These are phyloP conservation scores for Psilanteris sp. DNA, from an alignment of 1,140 invertebrate genomes.

Conservation along the genomic window DNA sequence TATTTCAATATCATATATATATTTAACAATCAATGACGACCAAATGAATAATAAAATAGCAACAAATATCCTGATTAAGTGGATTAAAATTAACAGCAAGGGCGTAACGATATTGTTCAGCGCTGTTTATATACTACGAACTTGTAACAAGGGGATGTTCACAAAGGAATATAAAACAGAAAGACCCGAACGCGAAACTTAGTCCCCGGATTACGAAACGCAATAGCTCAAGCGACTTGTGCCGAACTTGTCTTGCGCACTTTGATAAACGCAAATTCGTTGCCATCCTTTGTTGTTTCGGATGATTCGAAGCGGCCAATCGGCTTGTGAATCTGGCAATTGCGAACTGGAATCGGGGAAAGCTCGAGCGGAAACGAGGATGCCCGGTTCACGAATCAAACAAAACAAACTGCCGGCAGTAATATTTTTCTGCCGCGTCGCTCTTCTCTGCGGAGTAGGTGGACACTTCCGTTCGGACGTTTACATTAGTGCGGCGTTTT, in stretches of 20 bases:
- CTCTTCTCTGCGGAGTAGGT: slow-evolving; percentile 21
- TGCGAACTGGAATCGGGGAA: slow-evolving; percentile 9
- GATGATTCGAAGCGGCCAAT: slow-evolving; percentile 9
- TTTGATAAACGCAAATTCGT: slow-evolving; percentile 35
- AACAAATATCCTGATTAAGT: too few species aligned
- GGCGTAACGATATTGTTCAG: too few species aligned
- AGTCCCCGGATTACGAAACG: slow-evolving; percentile 21
- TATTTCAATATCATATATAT: too few species aligned
- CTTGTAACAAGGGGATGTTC: not conserved
- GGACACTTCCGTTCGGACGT: slow-evolving; percentile 36
- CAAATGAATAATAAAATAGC: too few species aligned
- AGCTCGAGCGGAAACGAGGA: not conserved
- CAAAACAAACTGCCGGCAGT: slow-evolving; percentile 28
- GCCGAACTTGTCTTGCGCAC: slow-evolving; percentile 30
- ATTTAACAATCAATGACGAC: too few species aligned
- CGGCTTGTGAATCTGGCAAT: not conserved
- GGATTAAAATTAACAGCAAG: too few species aligned
- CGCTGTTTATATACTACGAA: too few species aligned
- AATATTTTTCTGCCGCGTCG: slow-evolving; percentile 18
- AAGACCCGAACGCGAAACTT: slow-evolving; percentile 23
- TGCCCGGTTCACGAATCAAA: slow-evolving; percentile 41
- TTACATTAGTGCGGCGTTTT: slow-evolving; percentile 40
- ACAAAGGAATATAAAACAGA: slow-evolving; percentile 11
- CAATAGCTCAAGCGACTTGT: slow-evolving; percentile 41
- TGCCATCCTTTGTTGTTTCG: slow-evolving; percentile 24